These are phyloP conservation scores for Platysternon megacephalum DNA, from an alignment of 2,113 vertebrate genomes.

Conservation along the genomic window DNA sequence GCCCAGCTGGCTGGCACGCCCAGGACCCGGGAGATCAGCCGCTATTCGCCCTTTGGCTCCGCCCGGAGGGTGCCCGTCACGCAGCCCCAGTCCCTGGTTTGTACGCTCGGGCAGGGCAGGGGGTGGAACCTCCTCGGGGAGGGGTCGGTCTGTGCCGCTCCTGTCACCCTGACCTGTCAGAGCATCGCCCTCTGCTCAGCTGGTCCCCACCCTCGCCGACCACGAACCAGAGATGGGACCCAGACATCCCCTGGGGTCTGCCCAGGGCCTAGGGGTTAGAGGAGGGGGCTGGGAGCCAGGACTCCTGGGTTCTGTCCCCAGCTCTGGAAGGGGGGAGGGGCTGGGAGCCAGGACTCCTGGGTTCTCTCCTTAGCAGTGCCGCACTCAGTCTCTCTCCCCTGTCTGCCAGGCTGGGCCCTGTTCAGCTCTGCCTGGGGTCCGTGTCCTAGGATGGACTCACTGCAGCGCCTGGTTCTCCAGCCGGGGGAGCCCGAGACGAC, in stretches of 20 bases:
- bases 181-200: neutral
- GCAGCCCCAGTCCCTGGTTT: slow-evolving; percentile 29
- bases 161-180: neutral
- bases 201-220: neutral
- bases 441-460: no score
- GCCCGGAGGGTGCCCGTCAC: slow-evolving; percentile 54
- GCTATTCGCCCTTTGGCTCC: slow-evolving; percentile 41
- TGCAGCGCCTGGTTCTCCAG: no score
- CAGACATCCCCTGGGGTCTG: no score
- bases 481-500: no score
- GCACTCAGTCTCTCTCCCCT: no score
- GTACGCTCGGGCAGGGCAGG: neutral
- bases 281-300: neutral
- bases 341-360: neutral
- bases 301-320: no score
- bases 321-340: no score
- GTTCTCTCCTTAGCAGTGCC: neutral
- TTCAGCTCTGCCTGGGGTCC: no score
- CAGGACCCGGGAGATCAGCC: neutral
- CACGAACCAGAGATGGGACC: no score
- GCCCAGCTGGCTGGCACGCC: neutral
- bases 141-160: neutral
- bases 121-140: neutral
- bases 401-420: no score
- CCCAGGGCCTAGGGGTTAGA: no score